Evolutionary conservation across 2,113 vertebrate species (phyloP).

Genomic region (Meles meles): DNA sequence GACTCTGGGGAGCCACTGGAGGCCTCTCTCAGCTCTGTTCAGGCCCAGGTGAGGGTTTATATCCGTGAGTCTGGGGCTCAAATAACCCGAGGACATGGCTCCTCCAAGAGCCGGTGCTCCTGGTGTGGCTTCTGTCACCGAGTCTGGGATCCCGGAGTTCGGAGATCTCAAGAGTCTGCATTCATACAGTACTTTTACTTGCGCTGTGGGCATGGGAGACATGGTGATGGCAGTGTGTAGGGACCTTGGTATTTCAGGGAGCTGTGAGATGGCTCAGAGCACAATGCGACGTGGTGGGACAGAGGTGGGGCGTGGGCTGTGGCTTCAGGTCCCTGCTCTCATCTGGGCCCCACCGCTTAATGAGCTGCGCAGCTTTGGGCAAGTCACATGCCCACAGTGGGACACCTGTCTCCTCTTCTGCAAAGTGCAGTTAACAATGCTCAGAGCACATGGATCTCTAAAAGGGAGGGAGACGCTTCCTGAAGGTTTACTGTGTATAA

Average conservation of each 20-base stretch:
- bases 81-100: neutral
- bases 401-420: neutral
- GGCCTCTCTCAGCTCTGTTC: neutral
- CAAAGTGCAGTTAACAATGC: neutral
- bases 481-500: neutral
- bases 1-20: neutral
- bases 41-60: neutral
- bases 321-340: neutral
- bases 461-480: neutral
- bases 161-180: neutral
- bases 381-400: neutral
- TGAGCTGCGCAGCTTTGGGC: neutral
- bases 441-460: neutral
- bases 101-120: neutral
- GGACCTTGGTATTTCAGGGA: neutral
- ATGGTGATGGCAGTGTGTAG: no score
- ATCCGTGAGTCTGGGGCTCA: no score
- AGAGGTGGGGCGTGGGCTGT: neutral
- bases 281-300: neutral
- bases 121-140: neutral
- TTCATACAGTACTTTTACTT: neutral
- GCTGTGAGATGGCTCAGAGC: neutral
- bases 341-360: neutral
- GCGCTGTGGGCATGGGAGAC: neutral
- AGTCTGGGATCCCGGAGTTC: neutral